Base-by-base conservation (phyloP, 1,140 invertebrate species). In the Ephestia elutella region DNA sequence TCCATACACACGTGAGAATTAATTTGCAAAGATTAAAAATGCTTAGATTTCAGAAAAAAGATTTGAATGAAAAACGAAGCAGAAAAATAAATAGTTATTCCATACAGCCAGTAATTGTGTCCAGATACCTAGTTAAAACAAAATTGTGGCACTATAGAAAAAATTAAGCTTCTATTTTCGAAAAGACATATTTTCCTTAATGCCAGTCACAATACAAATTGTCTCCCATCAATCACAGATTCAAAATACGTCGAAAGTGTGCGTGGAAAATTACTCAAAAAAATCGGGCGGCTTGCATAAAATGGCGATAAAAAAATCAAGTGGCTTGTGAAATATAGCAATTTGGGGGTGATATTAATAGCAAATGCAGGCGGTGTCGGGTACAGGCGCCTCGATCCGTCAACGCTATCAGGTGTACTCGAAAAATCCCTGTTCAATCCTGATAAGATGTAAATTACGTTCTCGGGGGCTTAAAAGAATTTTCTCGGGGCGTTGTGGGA, bases 401-500 rank as follows among this genome's bases (percentile, higher is more conserved):
- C 38, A 44, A 17, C 38, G 38, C 38, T 44, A 44, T 44, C 38
- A 44, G 38, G 38, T 44, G 38, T 44, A 44, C 38, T 44, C 38
- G 38, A 44, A 44, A 44, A 44, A 44, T 44, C 38, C 38, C 38
- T 44, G 38, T 44, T 44, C 38, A 44, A 44, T 44, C 38, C 38
- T 15, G 38, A 44, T 44, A 44, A 44, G 38, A 44, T 44, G 38
- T 44, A 44, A 44, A 44, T 44, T 44, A 44, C 38, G 38, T 44
- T 44, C 38, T 13, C 38, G 38, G 7, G 38, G 38, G 38, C 38
- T 44, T 44, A 44, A 44, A 44, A 44, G 38, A 44, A 44, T 44
- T 44, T 44, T 44, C 38, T 44, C 38, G 38, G 10, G 15, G 38
- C 38, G 38, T 44, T 44, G 38, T 15, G 38, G 38, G 38, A 44